Evolutionary conservation across 2,113 vertebrate species (phyloP).

Genomic region (Gymnarchus niloticus): DNA sequence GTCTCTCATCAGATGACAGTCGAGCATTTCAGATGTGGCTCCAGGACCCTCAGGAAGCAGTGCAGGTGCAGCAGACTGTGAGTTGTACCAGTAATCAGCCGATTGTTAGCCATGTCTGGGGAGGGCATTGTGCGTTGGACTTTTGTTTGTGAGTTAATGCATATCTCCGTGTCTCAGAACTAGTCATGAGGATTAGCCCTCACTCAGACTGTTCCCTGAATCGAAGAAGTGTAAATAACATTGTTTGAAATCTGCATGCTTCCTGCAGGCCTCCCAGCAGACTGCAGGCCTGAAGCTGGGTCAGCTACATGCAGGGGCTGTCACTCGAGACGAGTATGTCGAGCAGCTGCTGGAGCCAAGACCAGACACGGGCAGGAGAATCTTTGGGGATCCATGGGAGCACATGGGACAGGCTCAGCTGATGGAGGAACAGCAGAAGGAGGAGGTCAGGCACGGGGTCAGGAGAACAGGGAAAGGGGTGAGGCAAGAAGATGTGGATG

Average conservation of each 20-base stretch:
- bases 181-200: not conserved
- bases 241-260: slow-evolving; percentile 5
- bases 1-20: not conserved
- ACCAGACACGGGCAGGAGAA: too few species aligned
- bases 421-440: too few species aligned
- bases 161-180: not conserved
- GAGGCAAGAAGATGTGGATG: too few species aligned
- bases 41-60: not conserved
- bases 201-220: not conserved
- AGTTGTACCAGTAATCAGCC: not conserved
- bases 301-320: not conserved
- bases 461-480: too few species aligned
- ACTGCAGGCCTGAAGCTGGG: not conserved
- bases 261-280: slow-evolving; percentile 24
- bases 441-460: too few species aligned
- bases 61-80: not conserved
- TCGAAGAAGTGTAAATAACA: not conserved
- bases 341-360: not conserved
- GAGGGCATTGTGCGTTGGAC: too few species aligned
- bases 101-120: too few species aligned
- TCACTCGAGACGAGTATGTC: not conserved
- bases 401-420: not conserved
- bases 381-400: not conserved
- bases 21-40: not conserved
- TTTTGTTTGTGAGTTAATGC: not conserved